These are phyloP conservation scores for Aphidius ervi DNA, from an alignment of 1,140 invertebrate species.

Conservation along the genomic window DNA sequence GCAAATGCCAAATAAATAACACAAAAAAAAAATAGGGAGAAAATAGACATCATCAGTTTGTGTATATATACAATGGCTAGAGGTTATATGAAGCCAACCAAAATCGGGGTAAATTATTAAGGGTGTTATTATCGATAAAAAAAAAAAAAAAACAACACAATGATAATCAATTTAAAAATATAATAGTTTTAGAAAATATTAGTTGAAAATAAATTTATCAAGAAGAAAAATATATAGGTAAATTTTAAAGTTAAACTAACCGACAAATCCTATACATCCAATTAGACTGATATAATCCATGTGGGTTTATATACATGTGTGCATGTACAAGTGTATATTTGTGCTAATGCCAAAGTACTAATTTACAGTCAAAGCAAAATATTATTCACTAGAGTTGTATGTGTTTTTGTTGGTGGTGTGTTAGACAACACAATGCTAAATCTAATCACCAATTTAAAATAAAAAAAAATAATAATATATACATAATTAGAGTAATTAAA, in stretches of 20 bases:
- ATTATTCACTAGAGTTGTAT: slow-evolving; percentile 5
- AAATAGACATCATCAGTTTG: slow-evolving; percentile 6
- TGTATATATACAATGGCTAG: neutral
- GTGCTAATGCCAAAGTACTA: slow-evolving; percentile 46
- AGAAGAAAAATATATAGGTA: too few relatives aligned
- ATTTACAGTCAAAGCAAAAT: slow-evolving; percentile 39
- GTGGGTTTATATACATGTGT: slow-evolving; percentile 35
- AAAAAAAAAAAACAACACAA: too few relatives aligned
- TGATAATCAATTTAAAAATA: too few relatives aligned
- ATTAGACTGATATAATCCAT: slow-evolving; percentile 51
- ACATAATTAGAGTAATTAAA: too few relatives aligned
- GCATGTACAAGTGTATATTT: slow-evolving; percentile 24
- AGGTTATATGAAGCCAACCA: slow-evolving; percentile 1
- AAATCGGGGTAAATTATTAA: too few relatives aligned
- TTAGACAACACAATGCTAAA: neutral
- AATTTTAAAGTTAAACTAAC: too few relatives aligned
- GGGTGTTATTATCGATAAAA: too few relatives aligned
- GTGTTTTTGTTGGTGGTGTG: neutral
- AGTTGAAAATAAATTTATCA: too few relatives aligned
- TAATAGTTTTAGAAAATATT: too few relatives aligned
- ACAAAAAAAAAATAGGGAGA: slow-evolving; percentile 16
- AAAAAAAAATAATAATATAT: too few relatives aligned
- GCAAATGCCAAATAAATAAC: neutral
- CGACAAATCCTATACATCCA: slow-evolving; percentile 48
- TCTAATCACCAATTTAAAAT: too few relatives aligned